Evolutionary conservation across 2,113 vertebrate species (phyloP).

Genomic region (Galemys pyrenaicus): DNA sequence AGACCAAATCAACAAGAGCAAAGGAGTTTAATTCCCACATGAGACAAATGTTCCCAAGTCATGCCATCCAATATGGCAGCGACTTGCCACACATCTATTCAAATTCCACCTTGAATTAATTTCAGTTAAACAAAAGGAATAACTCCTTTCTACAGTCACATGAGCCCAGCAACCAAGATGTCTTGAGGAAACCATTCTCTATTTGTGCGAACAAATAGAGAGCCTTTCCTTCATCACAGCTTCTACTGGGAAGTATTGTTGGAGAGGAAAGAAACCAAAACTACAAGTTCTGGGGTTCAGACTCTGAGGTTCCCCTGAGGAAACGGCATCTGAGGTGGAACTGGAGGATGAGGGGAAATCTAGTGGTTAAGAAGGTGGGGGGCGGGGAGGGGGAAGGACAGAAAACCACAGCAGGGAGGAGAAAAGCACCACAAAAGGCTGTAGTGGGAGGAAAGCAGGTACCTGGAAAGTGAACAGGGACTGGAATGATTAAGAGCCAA

Average conservation of each 20-base stretch:
- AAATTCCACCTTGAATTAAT: not conserved
- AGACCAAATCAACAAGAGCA: not conserved
- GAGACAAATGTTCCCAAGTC: not conserved
- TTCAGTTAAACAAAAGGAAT: not conserved
- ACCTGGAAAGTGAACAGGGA: not conserved
- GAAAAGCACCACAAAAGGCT: too few species aligned
- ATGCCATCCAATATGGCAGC: fast-evolving
- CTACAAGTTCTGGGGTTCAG: not conserved
- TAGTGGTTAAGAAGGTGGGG: not conserved
- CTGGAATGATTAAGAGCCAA: not conserved
- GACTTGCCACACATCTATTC: not conserved
- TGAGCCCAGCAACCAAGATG: not conserved
- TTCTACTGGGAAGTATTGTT: not conserved
- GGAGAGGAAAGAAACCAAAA: not conserved
- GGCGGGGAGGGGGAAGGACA: too few species aligned
- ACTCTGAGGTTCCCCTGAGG: not conserved
- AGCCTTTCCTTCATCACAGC: not conserved
- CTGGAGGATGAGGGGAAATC: constrained; percentile 1
- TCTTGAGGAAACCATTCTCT: not conserved
- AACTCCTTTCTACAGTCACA: not conserved
- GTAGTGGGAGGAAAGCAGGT: fast-evolving
- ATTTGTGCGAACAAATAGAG: fast-evolving
- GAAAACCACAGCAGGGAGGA: fast-evolving
- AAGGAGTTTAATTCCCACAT: not conserved
- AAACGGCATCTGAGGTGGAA: not conserved